Percentiles rank a stretch among this genome's conserved stretches.
These are phyloP conservation scores for Periplaneta americana DNA, from an alignment of 1,140 invertebrate species.

Conservation along the genomic window DNA sequence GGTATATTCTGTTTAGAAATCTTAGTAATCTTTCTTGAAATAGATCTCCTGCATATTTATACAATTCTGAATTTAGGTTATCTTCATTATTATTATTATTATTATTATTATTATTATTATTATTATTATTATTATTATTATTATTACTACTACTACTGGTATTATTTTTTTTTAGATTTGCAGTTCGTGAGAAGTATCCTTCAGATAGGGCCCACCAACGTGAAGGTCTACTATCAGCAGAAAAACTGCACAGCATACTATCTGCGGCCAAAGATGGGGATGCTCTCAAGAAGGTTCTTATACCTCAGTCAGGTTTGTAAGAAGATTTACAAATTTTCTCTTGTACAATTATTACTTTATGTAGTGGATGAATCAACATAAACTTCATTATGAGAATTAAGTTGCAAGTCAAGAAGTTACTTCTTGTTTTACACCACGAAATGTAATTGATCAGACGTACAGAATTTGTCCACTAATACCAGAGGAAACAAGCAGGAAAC, in stretches of 20 bases:
- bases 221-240: constrained; percentile 42
- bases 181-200: constrained; percentile 90
- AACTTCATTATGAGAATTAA: too few relatives aligned
- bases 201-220: constrained; percentile 61
- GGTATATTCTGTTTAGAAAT: too few relatives aligned
- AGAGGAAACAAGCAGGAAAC: too few relatives aligned
- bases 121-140: neutral
- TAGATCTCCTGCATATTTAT: too few relatives aligned
- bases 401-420: too few relatives aligned
- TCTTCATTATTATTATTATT: neutral
- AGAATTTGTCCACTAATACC: too few relatives aligned
- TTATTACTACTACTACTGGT: neutral
- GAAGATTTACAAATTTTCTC: too few relatives aligned
- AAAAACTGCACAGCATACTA: constrained; percentile 51
- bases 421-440: too few relatives aligned
- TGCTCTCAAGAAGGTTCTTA: constrained; percentile 78
- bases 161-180: constrained; percentile 56
- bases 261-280: constrained; percentile 63
- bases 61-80: neutral
- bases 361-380: too few relatives aligned
- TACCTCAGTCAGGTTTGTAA: constrained; percentile 64
- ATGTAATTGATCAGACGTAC: too few relatives aligned
- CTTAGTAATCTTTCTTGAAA: too few relatives aligned
- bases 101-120: neutral
- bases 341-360: too few relatives aligned